A percentile compares a stretch with the other conserved stretches of the same genome.
Evolutionary conservation across 2,113 vertebrate genomes (phyloP).

Genomic region (Regulus satrapa): DNA sequence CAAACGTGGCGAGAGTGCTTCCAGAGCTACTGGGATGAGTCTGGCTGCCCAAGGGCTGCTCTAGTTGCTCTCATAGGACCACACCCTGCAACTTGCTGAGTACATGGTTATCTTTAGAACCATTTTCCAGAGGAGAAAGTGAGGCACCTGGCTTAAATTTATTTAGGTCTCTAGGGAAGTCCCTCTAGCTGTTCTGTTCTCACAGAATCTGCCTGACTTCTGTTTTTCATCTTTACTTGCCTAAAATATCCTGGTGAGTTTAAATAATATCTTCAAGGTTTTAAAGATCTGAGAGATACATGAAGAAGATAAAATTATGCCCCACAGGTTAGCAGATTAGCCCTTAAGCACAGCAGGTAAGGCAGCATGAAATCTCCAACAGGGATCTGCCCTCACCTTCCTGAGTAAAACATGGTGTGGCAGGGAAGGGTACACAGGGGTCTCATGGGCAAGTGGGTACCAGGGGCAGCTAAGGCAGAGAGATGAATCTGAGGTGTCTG

Average conservation of each 20-base stretch:
- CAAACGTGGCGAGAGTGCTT: neutral
- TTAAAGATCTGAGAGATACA: neutral
- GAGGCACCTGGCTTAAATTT: neutral
- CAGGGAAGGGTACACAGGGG: neutral
- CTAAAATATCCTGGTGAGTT: neutral
- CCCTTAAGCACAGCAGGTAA: neutral
- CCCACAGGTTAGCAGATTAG: neutral
- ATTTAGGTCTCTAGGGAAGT: neutral
- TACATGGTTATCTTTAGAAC: neutral
- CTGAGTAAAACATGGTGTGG: fast-evolving
- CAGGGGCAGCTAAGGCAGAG: neutral
- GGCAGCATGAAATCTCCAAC: neutral
- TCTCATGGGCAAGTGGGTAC: neutral
- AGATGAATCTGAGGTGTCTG: neutral
- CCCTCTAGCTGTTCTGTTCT: neutral
- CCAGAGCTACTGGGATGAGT: neutral
- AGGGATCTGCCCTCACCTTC: neutral
- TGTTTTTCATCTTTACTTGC: neutral
- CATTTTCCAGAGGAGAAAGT: neutral
- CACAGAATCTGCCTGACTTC: neutral
- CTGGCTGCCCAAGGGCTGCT: neutral
- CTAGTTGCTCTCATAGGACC: neutral
- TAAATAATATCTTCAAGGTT: neutral
- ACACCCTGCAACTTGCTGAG: neutral
- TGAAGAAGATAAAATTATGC: neutral